A percentile compares a stretch with the other conserved stretches of the same genome.
Conservation (phyloP, 2,797 vertebrate species). For the Staurois parvus region DNA sequence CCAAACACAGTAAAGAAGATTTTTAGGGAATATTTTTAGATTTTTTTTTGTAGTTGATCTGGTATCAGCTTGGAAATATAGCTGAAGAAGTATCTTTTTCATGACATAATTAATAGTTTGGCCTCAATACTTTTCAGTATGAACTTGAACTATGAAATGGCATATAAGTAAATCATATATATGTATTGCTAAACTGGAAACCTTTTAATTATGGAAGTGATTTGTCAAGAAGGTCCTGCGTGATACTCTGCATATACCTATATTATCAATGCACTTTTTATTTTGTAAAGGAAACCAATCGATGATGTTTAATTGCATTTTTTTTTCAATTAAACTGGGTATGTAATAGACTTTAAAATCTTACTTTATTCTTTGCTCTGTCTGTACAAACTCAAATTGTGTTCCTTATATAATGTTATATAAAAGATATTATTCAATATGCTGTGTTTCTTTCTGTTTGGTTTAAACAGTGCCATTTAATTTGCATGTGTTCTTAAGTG, state of each 20-base stretch:
- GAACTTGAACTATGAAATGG: conserved; percentile 71
- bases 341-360: conserved; percentile 67
- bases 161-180: conserved; percentile 65
- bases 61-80: conserved; percentile 49
- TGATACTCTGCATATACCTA: conserved; percentile 69
- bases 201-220: conserved; percentile 61
- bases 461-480: neutral
- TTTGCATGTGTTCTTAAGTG: no score
- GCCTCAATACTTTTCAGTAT: conserved; percentile 49
- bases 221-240: conserved; percentile 64
- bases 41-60: conserved; percentile 54
- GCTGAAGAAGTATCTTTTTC: neutral
- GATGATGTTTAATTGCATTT: conserved; percentile 69
- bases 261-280: conserved; percentile 75
- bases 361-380: conserved; percentile 62
- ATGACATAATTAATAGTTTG: neutral
- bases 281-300: conserved; percentile 73
- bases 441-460: neutral
- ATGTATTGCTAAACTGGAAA: conserved; percentile 66
- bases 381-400: conserved; percentile 63
- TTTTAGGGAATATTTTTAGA: conserved; percentile 48
- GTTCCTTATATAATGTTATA: conserved; percentile 66
- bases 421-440: conserved; percentile 68
- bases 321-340: conserved; percentile 76
- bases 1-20: conserved; percentile 29